Evolutionary conservation across 2,888 invertebrate species (phyloP).

Genomic region (Drosophila bunnanda): DNA sequence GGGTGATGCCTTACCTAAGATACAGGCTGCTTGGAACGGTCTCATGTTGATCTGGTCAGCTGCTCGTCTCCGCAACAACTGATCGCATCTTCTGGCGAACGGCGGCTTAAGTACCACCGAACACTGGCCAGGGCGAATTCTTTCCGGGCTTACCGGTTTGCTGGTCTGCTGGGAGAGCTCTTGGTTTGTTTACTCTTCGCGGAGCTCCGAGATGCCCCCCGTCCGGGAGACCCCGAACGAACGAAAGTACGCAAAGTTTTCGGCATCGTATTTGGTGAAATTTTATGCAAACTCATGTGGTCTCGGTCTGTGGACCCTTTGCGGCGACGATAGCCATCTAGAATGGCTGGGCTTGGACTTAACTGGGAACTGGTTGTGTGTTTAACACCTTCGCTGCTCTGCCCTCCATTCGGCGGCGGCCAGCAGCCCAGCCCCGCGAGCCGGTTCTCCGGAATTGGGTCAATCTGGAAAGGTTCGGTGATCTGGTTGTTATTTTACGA

Average conservation of each 20-base stretch:
- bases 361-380: slow-evolving; percentile 67
- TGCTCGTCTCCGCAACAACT: slow-evolving; percentile 61
- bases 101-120: slow-evolving; percentile 54
- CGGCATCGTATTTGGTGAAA: slow-evolving; percentile 60
- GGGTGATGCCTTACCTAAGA: slow-evolving; percentile 57
- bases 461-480: slow-evolving; percentile 77
- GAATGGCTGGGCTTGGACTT: slow-evolving; percentile 56
- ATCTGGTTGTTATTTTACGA: slow-evolving; percentile 67
- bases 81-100: slow-evolving; percentile 57
- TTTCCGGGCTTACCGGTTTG: slow-evolving; percentile 71
- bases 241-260: slow-evolving; percentile 61
- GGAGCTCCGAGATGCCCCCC: slow-evolving; percentile 22
- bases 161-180: slow-evolving; percentile 28
- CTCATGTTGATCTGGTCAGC: slow-evolving; percentile 65
- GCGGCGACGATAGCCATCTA: slow-evolving; percentile 57
- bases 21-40: slow-evolving; percentile 49
- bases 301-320: slow-evolving; percentile 40
- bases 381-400: slow-evolving; percentile 63
- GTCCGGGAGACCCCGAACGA: slow-evolving; percentile 20
- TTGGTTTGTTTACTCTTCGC: slow-evolving; percentile 42
- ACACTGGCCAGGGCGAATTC: slow-evolving; percentile 54
- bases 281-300: slow-evolving; percentile 73
- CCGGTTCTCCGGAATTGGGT: slow-evolving; percentile 74
- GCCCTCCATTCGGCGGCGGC: slow-evolving; percentile 31
- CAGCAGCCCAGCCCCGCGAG: slow-evolving; percentile 37